These are phyloP conservation scores for Baronia brevicornis DNA, from an alignment of 2,888 invertebrate species.

Conservation along the genomic window DNA sequence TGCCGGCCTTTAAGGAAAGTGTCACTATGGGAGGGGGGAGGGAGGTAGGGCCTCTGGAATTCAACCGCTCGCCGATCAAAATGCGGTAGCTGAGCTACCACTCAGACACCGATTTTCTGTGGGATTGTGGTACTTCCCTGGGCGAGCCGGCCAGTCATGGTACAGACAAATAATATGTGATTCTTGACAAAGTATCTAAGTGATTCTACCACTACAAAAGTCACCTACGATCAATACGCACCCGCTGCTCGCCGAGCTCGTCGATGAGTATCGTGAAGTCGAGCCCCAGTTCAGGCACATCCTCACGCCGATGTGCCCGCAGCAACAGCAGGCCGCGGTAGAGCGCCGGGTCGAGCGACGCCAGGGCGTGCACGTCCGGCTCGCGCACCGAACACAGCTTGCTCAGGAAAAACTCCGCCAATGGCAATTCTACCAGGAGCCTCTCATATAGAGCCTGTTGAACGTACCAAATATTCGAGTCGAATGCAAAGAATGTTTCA, in stretches of 20 bases:
- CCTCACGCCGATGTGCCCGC: constrained; percentile 86
- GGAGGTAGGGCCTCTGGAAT: too few relatives aligned
- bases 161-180: too few relatives aligned
- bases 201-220: not conserved
- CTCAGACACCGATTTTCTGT: too few relatives aligned
- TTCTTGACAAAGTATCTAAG: not conserved
- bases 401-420: constrained; percentile 94
- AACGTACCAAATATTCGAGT: not conserved
- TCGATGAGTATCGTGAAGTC: constrained; percentile 95
- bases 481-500: too few relatives aligned
- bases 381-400: constrained; percentile 82
- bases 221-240: constrained; percentile 37
- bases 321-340: constrained; percentile 93
- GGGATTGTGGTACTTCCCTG: too few relatives aligned
- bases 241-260: constrained; percentile 91
- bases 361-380: constrained; percentile 93
- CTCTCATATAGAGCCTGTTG: constrained; percentile 93
- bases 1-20: too few relatives aligned
- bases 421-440: constrained; percentile 93
- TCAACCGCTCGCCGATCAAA: too few relatives aligned
- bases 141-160: too few relatives aligned
- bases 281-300: constrained; percentile 90
- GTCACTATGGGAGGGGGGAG: too few relatives aligned
- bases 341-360: constrained; percentile 93
- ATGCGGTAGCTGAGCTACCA: too few relatives aligned